These are phyloP conservation scores for Varanus salvator DNA, from an alignment of 2,113 vertebrate genomes.

Conservation along the genomic window DNA sequence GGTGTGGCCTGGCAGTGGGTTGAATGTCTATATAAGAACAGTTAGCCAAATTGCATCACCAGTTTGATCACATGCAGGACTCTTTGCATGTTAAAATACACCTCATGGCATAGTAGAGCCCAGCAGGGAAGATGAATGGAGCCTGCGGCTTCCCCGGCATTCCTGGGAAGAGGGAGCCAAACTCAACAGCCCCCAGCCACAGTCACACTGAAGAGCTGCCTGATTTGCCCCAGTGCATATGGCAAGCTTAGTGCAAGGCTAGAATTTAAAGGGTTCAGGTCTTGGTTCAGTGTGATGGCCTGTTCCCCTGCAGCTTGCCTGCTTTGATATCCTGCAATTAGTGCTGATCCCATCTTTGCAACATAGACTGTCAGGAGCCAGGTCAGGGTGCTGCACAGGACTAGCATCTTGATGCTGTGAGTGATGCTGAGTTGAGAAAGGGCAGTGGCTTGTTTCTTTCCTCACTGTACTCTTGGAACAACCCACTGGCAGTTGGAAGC, in stretches of 20 bases:
- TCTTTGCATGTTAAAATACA: not conserved
- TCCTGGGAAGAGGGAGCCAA: not conserved
- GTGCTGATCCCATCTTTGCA: no score
- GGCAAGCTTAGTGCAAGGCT: not conserved
- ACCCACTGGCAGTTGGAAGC: no score
- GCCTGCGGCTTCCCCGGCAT: not conserved
- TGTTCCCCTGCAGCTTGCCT: not conserved
- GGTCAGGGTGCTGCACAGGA: not conserved
- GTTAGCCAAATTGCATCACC: not conserved
- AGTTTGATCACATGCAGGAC: not conserved
- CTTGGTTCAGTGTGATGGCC: not conserved
- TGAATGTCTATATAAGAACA: no score
- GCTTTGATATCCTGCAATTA: not conserved
- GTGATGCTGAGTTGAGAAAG: not conserved
- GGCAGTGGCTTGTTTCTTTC: not conserved
- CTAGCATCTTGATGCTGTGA: not conserved
- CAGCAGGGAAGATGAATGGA: not conserved
- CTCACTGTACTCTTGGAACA: no score
- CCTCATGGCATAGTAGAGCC: not conserved
- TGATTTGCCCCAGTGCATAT: not conserved
- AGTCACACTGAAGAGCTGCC: not conserved
- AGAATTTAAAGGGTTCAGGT: not conserved
- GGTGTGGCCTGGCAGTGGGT: slow-evolving; percentile 69
- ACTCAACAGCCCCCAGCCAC: not conserved
- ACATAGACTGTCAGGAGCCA: not conserved